phyloP scores from a whole-genome alignment of 2,888 invertebrate genomes.

The Ophonus ardosiacus region DNA sequence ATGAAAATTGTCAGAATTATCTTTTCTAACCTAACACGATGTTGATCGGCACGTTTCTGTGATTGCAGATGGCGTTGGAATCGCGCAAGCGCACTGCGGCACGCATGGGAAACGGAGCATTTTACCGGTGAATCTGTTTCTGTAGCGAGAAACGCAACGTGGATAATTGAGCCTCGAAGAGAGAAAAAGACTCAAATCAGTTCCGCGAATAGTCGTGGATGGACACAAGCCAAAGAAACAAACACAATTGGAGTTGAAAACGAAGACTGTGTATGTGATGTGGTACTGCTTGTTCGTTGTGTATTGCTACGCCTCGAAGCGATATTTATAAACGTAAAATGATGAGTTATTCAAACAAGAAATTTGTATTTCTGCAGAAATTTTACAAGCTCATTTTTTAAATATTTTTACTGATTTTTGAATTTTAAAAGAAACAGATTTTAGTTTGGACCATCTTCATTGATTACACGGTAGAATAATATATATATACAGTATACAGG shows the following conservation, averaged over 20 bases:
- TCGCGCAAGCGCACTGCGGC: slow-evolving; percentile 50
- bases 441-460: too few relatives aligned
- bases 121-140: slow-evolving; percentile 53
- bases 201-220: slow-evolving; percentile 48
- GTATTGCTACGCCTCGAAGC: neutral
- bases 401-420: neutral
- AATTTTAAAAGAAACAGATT: too few relatives aligned
- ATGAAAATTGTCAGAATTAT: neutral
- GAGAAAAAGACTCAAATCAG: slow-evolving; percentile 17
- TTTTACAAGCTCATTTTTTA: too few relatives aligned
- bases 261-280: neutral
- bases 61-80: slow-evolving; percentile 37
- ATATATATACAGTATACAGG: too few relatives aligned
- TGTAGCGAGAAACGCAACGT: slow-evolving; percentile 41
- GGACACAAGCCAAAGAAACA: slow-evolving; percentile 42
- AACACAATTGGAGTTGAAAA: neutral
- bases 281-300: slow-evolving; percentile 12
- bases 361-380: neutral
- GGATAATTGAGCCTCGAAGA: slow-evolving; percentile 54
- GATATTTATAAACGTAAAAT: neutral
- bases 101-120: slow-evolving; percentile 57
- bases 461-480: too few relatives aligned
- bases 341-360: slow-evolving; percentile 8
- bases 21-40: slow-evolving; percentile 3
- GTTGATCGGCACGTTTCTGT: slow-evolving; percentile 45